Evolutionary conservation across 2,797 vertebrate species (phyloP), one percentile per base, ranked within the genome.

Genomic region (Gobio occitaniae): DNA sequence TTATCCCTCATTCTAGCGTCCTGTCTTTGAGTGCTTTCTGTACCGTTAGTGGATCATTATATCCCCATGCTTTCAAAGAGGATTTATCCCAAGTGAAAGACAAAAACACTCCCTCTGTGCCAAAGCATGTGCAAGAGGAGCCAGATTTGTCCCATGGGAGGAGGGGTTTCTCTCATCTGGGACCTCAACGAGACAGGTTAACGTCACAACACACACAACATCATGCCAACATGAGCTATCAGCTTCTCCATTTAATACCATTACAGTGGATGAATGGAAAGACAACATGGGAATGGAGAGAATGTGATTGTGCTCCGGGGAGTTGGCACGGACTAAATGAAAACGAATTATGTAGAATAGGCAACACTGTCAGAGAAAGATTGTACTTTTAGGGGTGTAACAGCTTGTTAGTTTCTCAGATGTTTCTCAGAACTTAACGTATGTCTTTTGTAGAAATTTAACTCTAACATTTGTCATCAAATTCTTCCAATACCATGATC

Each of bases 61-160:
- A 91, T 92, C 87, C 1, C 32, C 32, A 87, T 89, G 89, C 83
- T 52, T 21, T 78, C 76, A 92, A 91, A 90, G 91, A 93, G 90
- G 92, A 93, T 94, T 93, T 91, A 84, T 61, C 77, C 36, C 75
- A 54, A 79, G 84, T 82, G 88, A 88, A 88, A 88, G n/a, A 81
- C 81, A 86, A 59, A 77, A 85, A 79, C 87, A 84, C 75, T 86
- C 12, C 50, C 59, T 52, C 80, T 3, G 19, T 70, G 56, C 41
- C 70, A 65, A 48, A 50, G 70, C 56, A 63, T 38, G 69, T 2
- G 2, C n/a, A 29, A 47, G 54, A 54, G 50, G 12, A 54, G 47
- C 44, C 12, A 4, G 84, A 78, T 86, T 25, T 71, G 86, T 87
- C 86, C 89, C 65, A 87, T 80, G 50, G 3, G 72, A 52, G 83